Conservation (phyloP, 2,888 invertebrate genomes). For the Neoaliturus tenellus region DNA sequence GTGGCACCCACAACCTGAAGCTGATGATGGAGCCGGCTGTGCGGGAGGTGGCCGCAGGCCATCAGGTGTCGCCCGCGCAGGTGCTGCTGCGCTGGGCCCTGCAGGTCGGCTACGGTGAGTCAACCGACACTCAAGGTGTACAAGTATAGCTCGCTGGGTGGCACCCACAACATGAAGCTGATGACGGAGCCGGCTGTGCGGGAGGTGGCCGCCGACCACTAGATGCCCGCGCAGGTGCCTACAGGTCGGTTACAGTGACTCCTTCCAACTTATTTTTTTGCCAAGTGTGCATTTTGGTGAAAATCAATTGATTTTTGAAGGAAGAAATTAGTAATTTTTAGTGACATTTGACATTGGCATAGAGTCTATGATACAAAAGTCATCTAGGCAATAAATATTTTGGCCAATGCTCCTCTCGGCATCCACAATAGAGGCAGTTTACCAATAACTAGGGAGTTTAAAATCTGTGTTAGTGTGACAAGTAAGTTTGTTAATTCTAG, state of each 20-base stretch:
- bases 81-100: conserved; percentile 85
- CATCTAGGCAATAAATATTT: too few species aligned
- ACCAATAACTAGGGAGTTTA: too few species aligned
- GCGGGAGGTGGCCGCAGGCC: conserved; percentile 76
- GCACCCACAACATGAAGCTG: background rate
- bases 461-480: too few species aligned
- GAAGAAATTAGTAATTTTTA: too few species aligned
- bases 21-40: conserved; percentile 78
- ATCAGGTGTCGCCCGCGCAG: conserved; percentile 78
- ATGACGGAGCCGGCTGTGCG: background rate
- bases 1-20: conserved; percentile 75
- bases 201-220: conserved; percentile 77
- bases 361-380: too few species aligned
- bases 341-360: too few species aligned
- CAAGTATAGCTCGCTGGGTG: background rate
- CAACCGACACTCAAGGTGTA: conserved; percentile 70
- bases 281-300: too few species aligned
- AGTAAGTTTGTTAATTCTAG: too few species aligned
- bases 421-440: too few species aligned
- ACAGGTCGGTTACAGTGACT: conserved; percentile 79
- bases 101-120: conserved; percentile 79
- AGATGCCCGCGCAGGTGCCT: conserved; percentile 82
- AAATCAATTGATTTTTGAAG: too few species aligned
- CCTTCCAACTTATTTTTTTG: too few species aligned
- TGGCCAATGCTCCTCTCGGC: too few species aligned